A percentile compares a stretch with the other conserved stretches of the same genome.
Evolutionary conservation across 2,888 invertebrate genomes (phyloP).

Genomic region (Ichneumoninae sp.): DNA sequence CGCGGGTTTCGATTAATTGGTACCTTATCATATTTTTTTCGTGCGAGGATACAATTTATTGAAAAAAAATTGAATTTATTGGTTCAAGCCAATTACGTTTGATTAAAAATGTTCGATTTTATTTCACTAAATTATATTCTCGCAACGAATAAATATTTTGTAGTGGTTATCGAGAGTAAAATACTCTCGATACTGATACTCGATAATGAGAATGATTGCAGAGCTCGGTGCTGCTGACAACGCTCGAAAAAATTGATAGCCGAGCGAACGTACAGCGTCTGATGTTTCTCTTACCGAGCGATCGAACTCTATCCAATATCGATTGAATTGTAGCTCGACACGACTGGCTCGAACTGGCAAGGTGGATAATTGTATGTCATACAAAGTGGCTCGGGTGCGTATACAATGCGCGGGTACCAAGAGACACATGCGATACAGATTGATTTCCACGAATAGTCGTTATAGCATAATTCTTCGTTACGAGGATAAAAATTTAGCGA

Average conservation of each 20-base stretch:
- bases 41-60: too few relatives aligned
- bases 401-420: neutral
- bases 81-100: too few relatives aligned
- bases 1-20: too few relatives aligned
- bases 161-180: too few relatives aligned
- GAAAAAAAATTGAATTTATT: too few relatives aligned
- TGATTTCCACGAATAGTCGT: neutral
- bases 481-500: too few relatives aligned
- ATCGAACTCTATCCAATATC: neutral
- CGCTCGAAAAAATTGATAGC: neutral
- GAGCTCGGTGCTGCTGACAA: neutral
- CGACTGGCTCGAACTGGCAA: neutral
- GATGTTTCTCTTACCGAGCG: neutral
- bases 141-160: too few relatives aligned
- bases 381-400: neutral
- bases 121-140: too few relatives aligned
- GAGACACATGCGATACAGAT: neutral
- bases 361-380: neutral
- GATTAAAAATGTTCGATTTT: too few relatives aligned
- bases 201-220: neutral
- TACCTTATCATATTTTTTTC: too few relatives aligned
- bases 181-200: too few relatives aligned
- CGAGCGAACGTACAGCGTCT: neutral
- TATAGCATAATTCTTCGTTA: too few relatives aligned
- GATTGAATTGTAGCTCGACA: neutral